Base-by-base conservation (phyloP, 2,113 vertebrate species). In the Aphelocoma coerulescens region DNA sequence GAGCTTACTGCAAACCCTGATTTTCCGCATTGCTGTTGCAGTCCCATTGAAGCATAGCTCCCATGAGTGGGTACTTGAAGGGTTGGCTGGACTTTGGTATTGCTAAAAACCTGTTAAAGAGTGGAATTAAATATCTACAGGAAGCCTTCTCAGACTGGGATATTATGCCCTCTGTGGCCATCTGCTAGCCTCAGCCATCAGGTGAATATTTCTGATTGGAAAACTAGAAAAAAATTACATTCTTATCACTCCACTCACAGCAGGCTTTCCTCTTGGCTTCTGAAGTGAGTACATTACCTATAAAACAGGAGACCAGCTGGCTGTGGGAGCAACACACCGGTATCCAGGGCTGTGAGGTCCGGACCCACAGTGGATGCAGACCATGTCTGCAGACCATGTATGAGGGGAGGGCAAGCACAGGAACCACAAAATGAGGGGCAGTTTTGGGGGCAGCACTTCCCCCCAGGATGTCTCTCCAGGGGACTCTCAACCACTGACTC, bases 401-500 rank as follows among this genome's bases (percentile, higher is more conserved):
- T 0, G 2, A 39, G 54, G 27, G 13, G 15, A 54, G 23, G 28
- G 32, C 0, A 0, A 44, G 61, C 49, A 77, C 23, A 68, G 37
- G 12, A 57, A 37, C 43, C 55, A 63, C n/a, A 57, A 48, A 83
- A 65, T 19, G 11, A 51, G 30, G 9, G 21, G 13, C 13, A 59
- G n/a, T 66, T 84, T 12, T 55, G 62, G 21, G 35, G 33, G 54
- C 18, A 79, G 62, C 0, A 0, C 32, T 49, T 49, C 7, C 10
- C 8, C 18, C 11, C 24, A 55, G 11, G 5, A 17, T 74, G 15
- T 23, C 21, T 78, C 24, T 61, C 15, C 4, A 4, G 18, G 11
- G 27, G 16, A 44, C 15, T 65, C 51, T 72, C 16, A 81, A 65
- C 33, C 12, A 8, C 63, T 87, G 62, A 49, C 16, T 74, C 49